These are phyloP conservation scores for Gymnogyps californianus DNA, from an alignment of 2,113 vertebrate species.

Conservation along the genomic window DNA sequence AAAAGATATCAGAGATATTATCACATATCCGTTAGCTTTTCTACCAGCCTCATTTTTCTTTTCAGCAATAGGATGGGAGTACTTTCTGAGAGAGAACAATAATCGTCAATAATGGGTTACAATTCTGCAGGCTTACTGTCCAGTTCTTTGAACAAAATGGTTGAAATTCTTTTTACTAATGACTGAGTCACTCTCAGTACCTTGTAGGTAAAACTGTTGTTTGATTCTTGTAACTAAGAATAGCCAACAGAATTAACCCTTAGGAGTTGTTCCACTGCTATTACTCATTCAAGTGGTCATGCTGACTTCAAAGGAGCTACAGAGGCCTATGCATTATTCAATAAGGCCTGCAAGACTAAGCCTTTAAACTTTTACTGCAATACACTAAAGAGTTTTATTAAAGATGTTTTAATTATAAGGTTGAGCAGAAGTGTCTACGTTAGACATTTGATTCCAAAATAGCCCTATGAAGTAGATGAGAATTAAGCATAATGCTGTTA, in stretches of 20 bases:
- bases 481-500: background rate
- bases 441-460: background rate
- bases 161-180: background rate
- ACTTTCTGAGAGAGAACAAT: conserved; percentile 32
- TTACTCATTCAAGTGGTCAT: conserved; percentile 1
- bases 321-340: background rate
- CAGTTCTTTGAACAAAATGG: background rate
- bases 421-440: background rate
- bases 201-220: background rate
- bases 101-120: background rate
- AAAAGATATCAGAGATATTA: conserved; percentile 58
- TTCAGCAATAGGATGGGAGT: background rate
- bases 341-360: background rate
- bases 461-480: background rate
- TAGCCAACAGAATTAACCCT: background rate
- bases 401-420: background rate
- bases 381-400: background rate
- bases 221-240: conserved; percentile 12
- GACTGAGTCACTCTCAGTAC: background rate
- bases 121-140: background rate
- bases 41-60: conserved; percentile 50
- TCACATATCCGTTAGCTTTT: conserved; percentile 7
- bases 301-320: conserved; percentile 7
- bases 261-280: background rate
- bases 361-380: background rate